These are phyloP conservation scores for Crocidura indochinensis DNA, from an alignment of 2,797 vertebrate genomes.

Conservation along the genomic window DNA sequence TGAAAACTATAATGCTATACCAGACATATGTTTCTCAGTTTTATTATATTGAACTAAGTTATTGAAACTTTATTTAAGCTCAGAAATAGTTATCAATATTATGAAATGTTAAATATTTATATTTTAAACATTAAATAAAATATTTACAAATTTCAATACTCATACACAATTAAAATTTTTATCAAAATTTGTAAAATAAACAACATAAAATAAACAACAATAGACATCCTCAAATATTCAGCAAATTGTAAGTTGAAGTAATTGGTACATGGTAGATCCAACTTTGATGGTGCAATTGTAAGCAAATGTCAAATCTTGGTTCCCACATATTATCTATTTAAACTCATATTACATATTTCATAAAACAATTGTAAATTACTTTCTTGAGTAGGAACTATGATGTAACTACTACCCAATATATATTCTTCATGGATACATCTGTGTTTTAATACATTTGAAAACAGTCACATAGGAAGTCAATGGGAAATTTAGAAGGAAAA, in stretches of 20 bases:
- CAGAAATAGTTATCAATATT: background rate
- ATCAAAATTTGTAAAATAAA: background rate
- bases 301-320: background rate
- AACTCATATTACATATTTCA: background rate
- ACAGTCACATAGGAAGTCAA: background rate
- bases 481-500: background rate
- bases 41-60: background rate
- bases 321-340: background rate
- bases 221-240: background rate
- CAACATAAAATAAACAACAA: background rate
- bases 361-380: background rate
- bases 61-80: background rate
- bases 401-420: background rate
- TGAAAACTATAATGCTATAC: background rate
- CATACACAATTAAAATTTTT: background rate
- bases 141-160: background rate
- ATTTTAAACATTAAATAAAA: background rate
- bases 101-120: background rate
- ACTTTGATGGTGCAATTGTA: background rate
- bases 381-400: background rate
- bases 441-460: background rate
- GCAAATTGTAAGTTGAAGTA: fast-evolving
- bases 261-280: background rate
- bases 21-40: background rate
- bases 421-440: background rate